These are phyloP conservation scores for Archegozetes longisetosus DNA, from an alignment of 1,140 invertebrate genomes.

Conservation along the genomic window DNA sequence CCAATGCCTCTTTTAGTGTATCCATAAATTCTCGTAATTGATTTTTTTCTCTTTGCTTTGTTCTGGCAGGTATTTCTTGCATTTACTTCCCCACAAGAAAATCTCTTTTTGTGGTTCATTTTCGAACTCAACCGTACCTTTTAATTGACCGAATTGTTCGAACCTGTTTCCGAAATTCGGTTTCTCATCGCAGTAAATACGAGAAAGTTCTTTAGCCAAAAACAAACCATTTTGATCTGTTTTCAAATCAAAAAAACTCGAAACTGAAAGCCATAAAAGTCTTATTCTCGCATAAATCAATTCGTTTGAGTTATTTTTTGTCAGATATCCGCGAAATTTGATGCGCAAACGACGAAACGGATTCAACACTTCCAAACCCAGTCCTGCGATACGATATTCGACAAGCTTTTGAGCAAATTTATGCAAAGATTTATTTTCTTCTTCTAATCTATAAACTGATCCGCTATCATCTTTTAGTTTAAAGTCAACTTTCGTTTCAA, in stretches of 20 bases:
- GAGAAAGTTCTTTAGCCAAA: background rate
- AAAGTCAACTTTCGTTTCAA: background rate
- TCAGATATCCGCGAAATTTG: background rate
- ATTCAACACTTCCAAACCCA: background rate
- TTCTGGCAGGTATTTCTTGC: background rate
- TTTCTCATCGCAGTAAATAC: background rate
- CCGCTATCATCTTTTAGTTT: background rate
- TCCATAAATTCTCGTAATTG: background rate
- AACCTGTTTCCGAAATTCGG: background rate
- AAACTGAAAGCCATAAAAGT: background rate
- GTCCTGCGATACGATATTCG: background rate
- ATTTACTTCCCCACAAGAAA: background rate
- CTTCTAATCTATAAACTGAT: background rate
- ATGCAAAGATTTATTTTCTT: too few species aligned
- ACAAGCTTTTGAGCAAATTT: background rate
- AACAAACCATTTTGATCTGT: background rate
- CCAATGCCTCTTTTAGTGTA: background rate
- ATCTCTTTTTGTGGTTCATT: background rate
- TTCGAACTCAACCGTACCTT: background rate
- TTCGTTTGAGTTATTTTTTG: background rate
- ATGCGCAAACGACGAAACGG: background rate
- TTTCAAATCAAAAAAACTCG: background rate
- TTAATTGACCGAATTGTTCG: constrained; percentile 1
- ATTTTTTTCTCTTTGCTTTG: background rate
- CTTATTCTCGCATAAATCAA: background rate